Conservation (phyloP, 2,888 invertebrate genomes). For the Volucella inflata region DNA sequence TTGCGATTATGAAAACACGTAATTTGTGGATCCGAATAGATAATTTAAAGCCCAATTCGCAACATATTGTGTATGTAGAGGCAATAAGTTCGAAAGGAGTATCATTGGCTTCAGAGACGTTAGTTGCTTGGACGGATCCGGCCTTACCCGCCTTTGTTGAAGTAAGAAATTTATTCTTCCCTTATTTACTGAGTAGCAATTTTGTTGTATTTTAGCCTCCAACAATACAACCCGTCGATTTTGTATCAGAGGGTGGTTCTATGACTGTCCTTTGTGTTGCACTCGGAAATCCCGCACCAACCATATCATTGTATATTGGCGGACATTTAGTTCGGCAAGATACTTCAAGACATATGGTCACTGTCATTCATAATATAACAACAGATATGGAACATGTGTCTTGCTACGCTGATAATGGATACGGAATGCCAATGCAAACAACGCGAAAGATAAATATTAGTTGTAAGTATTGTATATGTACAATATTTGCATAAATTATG, state of each 20-base stretch:
- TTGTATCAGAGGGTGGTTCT: slow-evolving; percentile 92
- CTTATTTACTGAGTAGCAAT: slow-evolving; percentile 2
- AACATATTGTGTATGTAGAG: slow-evolving; percentile 91
- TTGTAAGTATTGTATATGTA: slow-evolving; percentile 86
- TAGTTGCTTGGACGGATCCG: slow-evolving; percentile 94
- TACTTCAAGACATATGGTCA: slow-evolving; percentile 93
- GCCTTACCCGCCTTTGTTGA: slow-evolving; percentile 94
- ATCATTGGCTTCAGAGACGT: slow-evolving; percentile 91
- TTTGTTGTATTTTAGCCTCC: slow-evolving; percentile 87
- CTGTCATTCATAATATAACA: slow-evolving; percentile 93
- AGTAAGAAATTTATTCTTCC: slow-evolving; percentile 84
- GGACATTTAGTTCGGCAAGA: slow-evolving; percentile 91
- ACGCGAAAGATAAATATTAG: slow-evolving; percentile 91
- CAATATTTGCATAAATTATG: no score
- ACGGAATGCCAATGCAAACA: slow-evolving; percentile 94
- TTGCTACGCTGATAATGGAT: slow-evolving; percentile 94
- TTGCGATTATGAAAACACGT: slow-evolving; percentile 87
- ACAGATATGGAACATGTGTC: slow-evolving; percentile 93
- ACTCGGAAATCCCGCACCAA: slow-evolving; percentile 93
- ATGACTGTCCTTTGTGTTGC: slow-evolving; percentile 94
- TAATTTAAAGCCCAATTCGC: slow-evolving; percentile 90
- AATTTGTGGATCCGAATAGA: slow-evolving; percentile 89
- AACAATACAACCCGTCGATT: slow-evolving; percentile 92
- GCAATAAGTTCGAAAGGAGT: slow-evolving; percentile 88
- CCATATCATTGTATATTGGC: slow-evolving; percentile 91